Evolutionary conservation across 2,888 invertebrate genomes (phyloP), one percentile per base, ranked within the genome.

Genomic region (Podotricha telesiphe): DNA sequence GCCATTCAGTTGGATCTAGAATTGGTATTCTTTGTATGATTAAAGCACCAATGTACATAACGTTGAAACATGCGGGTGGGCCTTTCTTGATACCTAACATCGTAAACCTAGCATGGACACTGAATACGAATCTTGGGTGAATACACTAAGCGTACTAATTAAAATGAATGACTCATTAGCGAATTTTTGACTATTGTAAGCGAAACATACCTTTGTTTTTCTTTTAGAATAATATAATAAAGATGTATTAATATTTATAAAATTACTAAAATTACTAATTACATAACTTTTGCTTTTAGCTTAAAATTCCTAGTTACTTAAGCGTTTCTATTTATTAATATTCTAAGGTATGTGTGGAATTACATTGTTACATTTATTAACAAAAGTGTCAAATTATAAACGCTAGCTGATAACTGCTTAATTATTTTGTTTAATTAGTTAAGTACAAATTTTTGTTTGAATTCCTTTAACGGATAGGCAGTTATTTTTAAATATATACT

Each of bases 21-120:
- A 88, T 89, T 89, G 84, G 83, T 87, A 90, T 90, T 88, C 87
- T 74, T 80, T 70, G 76, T 80, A 82, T 77, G 80, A 73, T 77
- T 68, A 74, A 77, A 83, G 78, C 79, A 78, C 78, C 76, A 79
- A 80, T n/a, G 83, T 85, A 87, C 86, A 85, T 85, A 63, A 19
- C 58, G 69, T 69, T 62, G 65, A 19, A 53, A 77, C 81, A 76
- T 59, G 85, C 86, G 89, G 87, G 89, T 88, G 89, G 89, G 79
- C 86, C 77, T 77, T 15, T 8, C 82, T 84, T 82, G 80, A 81
- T 74, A 75, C 75, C 74, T 75, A 77, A 74, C 73, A 76, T 76
- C 72, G 73, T 85, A 82, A 81, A 82, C 81, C 80, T 73, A 72
- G 76, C 67, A 86, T 84, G 84, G 73, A 76, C 73, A 65, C 70